phyloP scores from a whole-genome alignment of 2,113 vertebrate species.

The zebrafish (Danio rerio) region GRCz12tu NC_133188.1:29100501-29101000 shows the following conservation, averaged over 20 bases:
- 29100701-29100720: constrained; percentile 36
- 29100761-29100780: neutral
- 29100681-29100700: constrained; percentile 4
- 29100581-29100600: constrained; percentile 7
- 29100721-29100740: constrained; percentile 25
- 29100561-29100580: neutral
- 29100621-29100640: constrained; percentile 31
- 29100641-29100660: constrained; percentile 35
- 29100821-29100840: constrained; percentile 4
- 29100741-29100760: constrained; percentile 20
- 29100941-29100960: constrained; percentile 21
- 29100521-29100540: neutral
- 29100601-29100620: constrained; percentile 25
- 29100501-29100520: neutral
- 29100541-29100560: neutral
- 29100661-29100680: constrained; percentile 32
- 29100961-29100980: constrained; percentile 7
- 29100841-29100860: constrained; percentile 29
- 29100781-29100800: constrained; percentile 6
- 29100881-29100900: constrained; percentile 24
- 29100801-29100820: neutral
- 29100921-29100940: constrained; percentile 34
- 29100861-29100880: constrained; percentile 18
- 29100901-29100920: constrained; percentile 35
- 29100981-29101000: neutral